Base-by-base conservation (phyloP, 2,797 vertebrate genomes). In the Siniperca undulata region DNA sequence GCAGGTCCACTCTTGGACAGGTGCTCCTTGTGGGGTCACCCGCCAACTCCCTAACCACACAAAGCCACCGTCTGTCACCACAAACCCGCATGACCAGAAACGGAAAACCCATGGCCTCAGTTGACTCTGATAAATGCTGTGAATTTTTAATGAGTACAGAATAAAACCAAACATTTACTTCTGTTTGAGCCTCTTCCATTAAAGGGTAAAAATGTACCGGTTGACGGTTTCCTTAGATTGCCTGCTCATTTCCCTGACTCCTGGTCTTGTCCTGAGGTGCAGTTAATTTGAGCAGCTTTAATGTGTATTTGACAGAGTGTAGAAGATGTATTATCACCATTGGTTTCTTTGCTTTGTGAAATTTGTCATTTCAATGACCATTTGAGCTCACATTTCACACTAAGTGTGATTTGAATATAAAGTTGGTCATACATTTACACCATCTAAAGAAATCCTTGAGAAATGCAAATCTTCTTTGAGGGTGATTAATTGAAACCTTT, bases 401-500 rank as follows among this genome's bases (percentile, higher is more conserved):
- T 17, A 74, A 87, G 85, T 88, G 87, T 82, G 91, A 93, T 89
- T 84, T 90, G 91, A 93, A 95, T 94, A 87, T 86, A 90, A 93
- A 95, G 74, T 75, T 40, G 75, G 65, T 79, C 76, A 70, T 70
- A 91, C 61, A 89, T 85, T 86, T 62, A 86, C 62, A 77, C 46
- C 22, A 85, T 86, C 79, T 81, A 56, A 78, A 81, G 74, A 78
- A 88, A 93, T 88, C 88, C 81, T 89, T 89, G 86, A 92, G 79
- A 88, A 88, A 87, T 84, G 83, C 55, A 84, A 86, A 86, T 90
- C 71, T 72, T 67, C 56, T 81, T 27, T 74, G 72, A 78, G 76
- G 78, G 84, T 89, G 90, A 95, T 92, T 91, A 87, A 95, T 93
- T 89, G 80, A 90, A 94, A 91, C 79, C 72, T 91, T 93, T 89